These are phyloP conservation scores for Hesperophylax magnus DNA, from an alignment of 1,140 invertebrate species.

Conservation along the genomic window DNA sequence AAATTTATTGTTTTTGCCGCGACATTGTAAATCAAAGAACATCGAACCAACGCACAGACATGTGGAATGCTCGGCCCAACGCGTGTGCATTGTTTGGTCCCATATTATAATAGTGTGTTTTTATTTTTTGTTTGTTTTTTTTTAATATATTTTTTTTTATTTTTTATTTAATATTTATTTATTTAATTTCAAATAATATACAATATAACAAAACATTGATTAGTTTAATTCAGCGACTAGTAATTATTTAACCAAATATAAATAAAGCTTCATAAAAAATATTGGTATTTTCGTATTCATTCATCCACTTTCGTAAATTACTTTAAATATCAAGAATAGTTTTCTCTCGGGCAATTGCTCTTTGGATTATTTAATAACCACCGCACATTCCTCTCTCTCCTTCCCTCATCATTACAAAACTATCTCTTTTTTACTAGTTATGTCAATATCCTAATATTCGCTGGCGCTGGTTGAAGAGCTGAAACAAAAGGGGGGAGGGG, in stretches of 20 bases:
- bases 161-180: conserved; percentile 66
- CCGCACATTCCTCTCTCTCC: not conserved
- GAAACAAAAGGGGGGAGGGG: conserved; percentile 65
- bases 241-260: conserved; percentile 55
- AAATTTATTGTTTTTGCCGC: no score
- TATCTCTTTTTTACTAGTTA: conserved; percentile 18
- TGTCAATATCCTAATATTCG: conserved; percentile 30
- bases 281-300: conserved; percentile 53
- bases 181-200: conserved; percentile 69
- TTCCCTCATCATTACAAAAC: conserved; percentile 1
- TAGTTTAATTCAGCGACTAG: conserved; percentile 53
- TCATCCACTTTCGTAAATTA: conserved; percentile 50
- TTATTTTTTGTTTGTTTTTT: conserved; percentile 59
- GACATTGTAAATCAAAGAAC: not conserved
- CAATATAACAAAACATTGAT: conserved; percentile 69
- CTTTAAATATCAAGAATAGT: conserved; percentile 26
- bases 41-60: not conserved
- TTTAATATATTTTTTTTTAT: conserved; percentile 65
- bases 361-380: conserved; percentile 4
- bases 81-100: conserved; percentile 34
- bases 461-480: conserved; percentile 60
- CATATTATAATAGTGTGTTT: conserved; percentile 33
- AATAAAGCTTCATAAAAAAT: conserved; percentile 59
- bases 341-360: conserved; percentile 1
- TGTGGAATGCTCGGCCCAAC: conserved; percentile 30